Conservation (phyloP, 2,888 invertebrate species). For the Melinaea menophilus region DNA sequence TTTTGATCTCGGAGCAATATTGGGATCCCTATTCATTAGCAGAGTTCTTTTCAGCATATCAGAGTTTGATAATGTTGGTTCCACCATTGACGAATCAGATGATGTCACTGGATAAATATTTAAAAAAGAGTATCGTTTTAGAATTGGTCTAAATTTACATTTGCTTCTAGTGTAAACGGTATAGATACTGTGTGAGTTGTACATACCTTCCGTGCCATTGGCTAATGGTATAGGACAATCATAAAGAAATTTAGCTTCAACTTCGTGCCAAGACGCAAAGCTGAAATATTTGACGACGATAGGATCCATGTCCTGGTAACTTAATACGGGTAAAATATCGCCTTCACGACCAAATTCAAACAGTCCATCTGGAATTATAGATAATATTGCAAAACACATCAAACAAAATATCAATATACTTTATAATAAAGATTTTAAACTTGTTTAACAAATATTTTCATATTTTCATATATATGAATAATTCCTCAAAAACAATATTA, state of each 20-base stretch:
- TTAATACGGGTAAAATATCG: conserved; percentile 76
- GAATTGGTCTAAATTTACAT: neutral
- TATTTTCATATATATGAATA: neutral
- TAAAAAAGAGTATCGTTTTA: neutral
- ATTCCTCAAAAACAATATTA: neutral
- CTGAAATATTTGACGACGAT: conserved; percentile 81
- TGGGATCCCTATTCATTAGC: conserved; percentile 67
- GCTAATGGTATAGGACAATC: conserved; percentile 75
- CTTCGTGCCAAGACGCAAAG: conserved; percentile 82
- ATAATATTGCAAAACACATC: neutral
- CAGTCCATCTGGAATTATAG: conserved; percentile 71
- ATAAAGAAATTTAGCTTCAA: conserved; percentile 83
- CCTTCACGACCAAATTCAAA: conserved; percentile 81
- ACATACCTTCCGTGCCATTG: conserved; percentile 47
- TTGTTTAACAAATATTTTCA: no score
- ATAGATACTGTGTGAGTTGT: no score
- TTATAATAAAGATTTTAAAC: no score
- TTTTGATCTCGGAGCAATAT: conserved; percentile 44
- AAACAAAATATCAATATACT: no score
- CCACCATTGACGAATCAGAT: conserved; percentile 57
- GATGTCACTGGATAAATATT: conserved; percentile 38
- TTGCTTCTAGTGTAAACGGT: no score
- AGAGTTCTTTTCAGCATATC: conserved; percentile 75
- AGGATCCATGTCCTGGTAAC: conserved; percentile 78
- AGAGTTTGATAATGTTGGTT: conserved; percentile 61